Percentiles rank a stretch among this genome's conserved stretches.
These are phyloP conservation scores for Hemibagrus wyckioides DNA, from an alignment of 2,113 vertebrate genomes.

Conservation along the genomic window DNA sequence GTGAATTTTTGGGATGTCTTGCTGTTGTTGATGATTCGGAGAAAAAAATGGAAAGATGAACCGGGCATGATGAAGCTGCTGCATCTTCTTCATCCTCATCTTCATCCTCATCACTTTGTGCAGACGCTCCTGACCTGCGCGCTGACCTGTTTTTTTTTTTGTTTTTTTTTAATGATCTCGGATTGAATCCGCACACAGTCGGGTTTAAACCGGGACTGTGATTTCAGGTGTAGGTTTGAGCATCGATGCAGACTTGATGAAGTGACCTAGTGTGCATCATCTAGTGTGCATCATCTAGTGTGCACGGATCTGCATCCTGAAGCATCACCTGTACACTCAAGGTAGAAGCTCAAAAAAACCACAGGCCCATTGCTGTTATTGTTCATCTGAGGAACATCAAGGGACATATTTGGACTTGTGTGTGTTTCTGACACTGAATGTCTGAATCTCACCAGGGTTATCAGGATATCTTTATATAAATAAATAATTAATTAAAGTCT, in stretches of 20 bases:
- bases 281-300: not conserved
- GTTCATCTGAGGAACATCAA: not conserved
- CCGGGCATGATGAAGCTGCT: not conserved
- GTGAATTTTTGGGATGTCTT: not conserved
- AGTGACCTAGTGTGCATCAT: not conserved
- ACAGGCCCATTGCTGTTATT: not conserved
- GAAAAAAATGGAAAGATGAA: conserved; percentile 1
- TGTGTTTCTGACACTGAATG: not conserved
- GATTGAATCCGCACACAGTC: conserved; percentile 6
- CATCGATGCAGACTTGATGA: not conserved
- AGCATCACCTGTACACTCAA: not conserved
- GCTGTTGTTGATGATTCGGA: not conserved
- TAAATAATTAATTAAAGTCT: not conserved
- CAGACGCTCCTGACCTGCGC: not conserved
- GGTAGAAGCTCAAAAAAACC: not conserved
- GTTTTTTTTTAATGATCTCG: too few relatives aligned
- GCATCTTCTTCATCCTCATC: conserved; percentile 14
- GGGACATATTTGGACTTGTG: not conserved
- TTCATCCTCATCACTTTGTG: not conserved
- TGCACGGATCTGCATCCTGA: not conserved
- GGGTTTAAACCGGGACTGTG: not conserved
- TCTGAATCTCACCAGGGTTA: not conserved
- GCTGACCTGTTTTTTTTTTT: not conserved
- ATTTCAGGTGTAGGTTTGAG: too few relatives aligned
- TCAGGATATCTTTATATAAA: not conserved